These are phyloP conservation scores for Physeter macrocephalus DNA, from an alignment of 2,113 vertebrate species.

Conservation along the genomic window DNA sequence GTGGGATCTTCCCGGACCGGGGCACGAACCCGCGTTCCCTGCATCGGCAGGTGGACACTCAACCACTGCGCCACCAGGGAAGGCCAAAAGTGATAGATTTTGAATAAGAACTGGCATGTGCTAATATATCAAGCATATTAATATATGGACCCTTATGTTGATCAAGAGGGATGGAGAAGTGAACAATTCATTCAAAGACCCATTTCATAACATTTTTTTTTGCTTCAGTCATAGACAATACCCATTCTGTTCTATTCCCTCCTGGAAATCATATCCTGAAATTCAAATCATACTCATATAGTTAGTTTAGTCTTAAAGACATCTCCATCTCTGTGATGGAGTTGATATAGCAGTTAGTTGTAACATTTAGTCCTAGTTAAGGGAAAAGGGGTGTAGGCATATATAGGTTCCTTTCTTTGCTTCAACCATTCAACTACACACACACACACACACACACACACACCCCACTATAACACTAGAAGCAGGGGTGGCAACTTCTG, in stretches of 20 bases:
- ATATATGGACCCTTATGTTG: background rate
- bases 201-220: background rate
- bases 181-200: background rate
- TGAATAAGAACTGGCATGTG: background rate
- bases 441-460: background rate
- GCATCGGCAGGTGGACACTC: too few relatives aligned
- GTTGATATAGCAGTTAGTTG: too few relatives aligned
- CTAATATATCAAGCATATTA: background rate
- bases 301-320: background rate
- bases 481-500: background rate
- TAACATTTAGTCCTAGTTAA: background rate
- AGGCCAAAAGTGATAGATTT: background rate
- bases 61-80: too few relatives aligned
- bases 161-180: background rate
- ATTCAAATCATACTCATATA: background rate
- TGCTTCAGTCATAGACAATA: background rate
- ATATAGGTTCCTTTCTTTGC: background rate
- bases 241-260: background rate
- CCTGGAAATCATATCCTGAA: background rate
- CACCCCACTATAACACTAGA: background rate
- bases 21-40: too few relatives aligned
- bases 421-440: background rate
- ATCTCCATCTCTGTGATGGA: background rate
- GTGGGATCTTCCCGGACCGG: too few relatives aligned
- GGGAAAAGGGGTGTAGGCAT: background rate